A percentile compares a stretch with the other conserved stretches of the same genome.
Conservation (phyloP, 2,797 vertebrate species). For the Coregonus sp. region DNA sequence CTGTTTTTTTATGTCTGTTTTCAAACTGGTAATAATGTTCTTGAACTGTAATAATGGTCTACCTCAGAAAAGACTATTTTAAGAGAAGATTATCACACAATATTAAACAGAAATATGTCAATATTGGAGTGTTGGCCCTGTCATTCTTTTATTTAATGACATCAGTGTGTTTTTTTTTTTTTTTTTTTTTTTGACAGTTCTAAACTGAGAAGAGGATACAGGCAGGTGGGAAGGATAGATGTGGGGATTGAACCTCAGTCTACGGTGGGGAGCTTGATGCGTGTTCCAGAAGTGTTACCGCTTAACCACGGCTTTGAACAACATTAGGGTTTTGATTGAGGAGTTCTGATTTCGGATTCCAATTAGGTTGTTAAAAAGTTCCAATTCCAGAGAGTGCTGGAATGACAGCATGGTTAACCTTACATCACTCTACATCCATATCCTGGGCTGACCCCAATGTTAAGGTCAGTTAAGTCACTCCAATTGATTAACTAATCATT, state of each 20-base stretch:
- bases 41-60: conserved; percentile 96
- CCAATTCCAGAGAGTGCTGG: conserved; percentile 44
- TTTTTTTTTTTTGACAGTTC: background rate
- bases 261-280: background rate
- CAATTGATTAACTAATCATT: conserved; percentile 57
- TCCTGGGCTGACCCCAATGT: conserved; percentile 48
- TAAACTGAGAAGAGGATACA: background rate
- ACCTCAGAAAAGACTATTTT: conserved; percentile 99
- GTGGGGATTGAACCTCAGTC: background rate
- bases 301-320: background rate
- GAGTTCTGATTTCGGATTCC: conserved; percentile 3
- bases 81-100: conserved; percentile 94
- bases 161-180: background rate
- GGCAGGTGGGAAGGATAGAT: background rate
- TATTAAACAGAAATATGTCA: conserved; percentile 95
- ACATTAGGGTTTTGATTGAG: background rate
- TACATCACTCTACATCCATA: conserved; percentile 34
- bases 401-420: conserved; percentile 38
- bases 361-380: conserved; percentile 5
- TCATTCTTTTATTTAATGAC: conserved; percentile 34
- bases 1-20: conserved; percentile 87
- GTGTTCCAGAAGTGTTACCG: background rate
- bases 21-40: conserved; percentile 86
- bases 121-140: conserved; percentile 56
- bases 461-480: conserved; percentile 48